Evolutionary conservation across 2,113 vertebrate genomes (phyloP), one percentile per base, ranked within the genome.

Genomic region (Scomber colias): DNA sequence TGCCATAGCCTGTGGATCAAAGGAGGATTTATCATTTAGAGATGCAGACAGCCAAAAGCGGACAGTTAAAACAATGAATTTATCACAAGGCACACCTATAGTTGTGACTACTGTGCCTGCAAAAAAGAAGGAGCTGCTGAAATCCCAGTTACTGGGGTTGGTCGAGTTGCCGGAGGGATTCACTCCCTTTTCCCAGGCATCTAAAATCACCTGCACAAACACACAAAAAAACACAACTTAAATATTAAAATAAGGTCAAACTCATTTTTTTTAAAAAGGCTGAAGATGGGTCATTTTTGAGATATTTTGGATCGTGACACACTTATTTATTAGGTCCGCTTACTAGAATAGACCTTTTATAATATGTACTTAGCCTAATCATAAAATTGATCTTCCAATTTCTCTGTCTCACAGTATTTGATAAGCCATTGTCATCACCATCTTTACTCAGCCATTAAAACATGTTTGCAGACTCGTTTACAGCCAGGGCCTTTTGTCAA

Each of bases 61-160:
- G 2, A 66, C 10, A 8, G 17, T 46, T 30, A 2, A 68, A 21
- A 49, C 3, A 3, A 5, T 35, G 1, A 46, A 59, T 4, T 5
- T 17, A 3, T n/a, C 5, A 10, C 44, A 50, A 62, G 65, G 55
- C 90, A 95, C 93, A 96, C 97, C 97, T 92, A 98, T 97, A 53
- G 97, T 97, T 60, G 97, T 98, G 90, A 98, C 92, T 0, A 97
- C 97, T 0, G 97, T 97, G 79, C 97, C 96, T 14, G 96, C 96
- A 79, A 98, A 99, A 87, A 98, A 97, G 91, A 98, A 98, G 46
- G 97, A 97, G 91, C 95, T 98, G 87, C 96, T 94, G 50, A 98
- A 98, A 87, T 99, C 97, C 97, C 97, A 99, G 94, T 98, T 98
- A 89, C 96, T 97, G 77, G 96, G 96, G 93, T 96, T 98, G 0